Percentiles rank a stretch among this genome's conserved stretches.
Evolutionary conservation across 2,888 invertebrate genomes (phyloP).

Genomic region (Drosophila anomelani): DNA sequence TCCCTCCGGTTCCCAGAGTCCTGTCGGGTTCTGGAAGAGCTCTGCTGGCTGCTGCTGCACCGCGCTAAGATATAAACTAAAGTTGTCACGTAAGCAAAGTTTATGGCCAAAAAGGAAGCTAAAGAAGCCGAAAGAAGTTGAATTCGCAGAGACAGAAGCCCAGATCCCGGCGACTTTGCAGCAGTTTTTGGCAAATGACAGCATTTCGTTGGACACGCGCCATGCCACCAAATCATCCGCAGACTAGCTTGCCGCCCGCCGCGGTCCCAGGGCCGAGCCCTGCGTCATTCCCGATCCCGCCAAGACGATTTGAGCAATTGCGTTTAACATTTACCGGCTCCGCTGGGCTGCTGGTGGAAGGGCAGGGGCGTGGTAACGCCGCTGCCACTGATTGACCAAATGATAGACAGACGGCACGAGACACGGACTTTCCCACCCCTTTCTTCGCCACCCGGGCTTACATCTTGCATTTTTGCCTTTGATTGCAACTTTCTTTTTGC

Average conservation of each 20-base stretch:
- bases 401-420: conserved; percentile 65
- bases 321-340: conserved; percentile 65
- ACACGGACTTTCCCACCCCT: conserved; percentile 9
- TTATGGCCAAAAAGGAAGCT: conserved; percentile 67
- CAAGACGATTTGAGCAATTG: conserved; percentile 52
- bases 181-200: conserved; percentile 60
- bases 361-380: conserved; percentile 44
- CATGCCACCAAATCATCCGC: conserved; percentile 74
- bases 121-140: conserved; percentile 24
- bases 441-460: conserved; percentile 29
- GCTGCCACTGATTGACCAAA: conserved; percentile 68
- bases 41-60: conserved; percentile 31
- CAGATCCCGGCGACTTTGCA: conserved; percentile 55
- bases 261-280: neutral
- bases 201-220: conserved; percentile 74
- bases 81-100: conserved; percentile 81
- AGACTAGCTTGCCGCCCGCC: conserved; percentile 28
- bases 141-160: conserved; percentile 13
- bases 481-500: conserved; percentile 70
- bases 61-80: conserved; percentile 77
- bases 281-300: conserved; percentile 12
- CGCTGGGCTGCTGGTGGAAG: conserved; percentile 33
- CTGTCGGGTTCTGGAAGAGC: conserved; percentile 20
- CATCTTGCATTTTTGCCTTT: conserved; percentile 65
- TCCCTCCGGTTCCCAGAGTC: conserved; percentile 28